phyloP scores from a whole-genome alignment of 2,888 invertebrate genomes.

The Ochropacha duplaris region DNA sequence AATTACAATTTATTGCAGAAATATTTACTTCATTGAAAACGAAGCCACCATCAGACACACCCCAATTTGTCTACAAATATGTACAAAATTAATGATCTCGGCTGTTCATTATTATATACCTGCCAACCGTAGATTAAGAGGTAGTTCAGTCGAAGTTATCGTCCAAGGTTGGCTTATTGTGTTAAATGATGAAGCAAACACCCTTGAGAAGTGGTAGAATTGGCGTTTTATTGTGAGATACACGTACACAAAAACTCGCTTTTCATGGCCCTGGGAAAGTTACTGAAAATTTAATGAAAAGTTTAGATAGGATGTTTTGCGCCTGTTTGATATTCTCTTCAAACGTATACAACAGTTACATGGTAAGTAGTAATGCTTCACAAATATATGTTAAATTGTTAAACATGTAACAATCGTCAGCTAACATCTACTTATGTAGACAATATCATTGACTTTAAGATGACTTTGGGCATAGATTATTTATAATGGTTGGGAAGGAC shows the following conservation, averaged over 20 bases:
- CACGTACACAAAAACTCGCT: not conserved
- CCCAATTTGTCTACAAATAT: not conserved
- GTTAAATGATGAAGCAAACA: conserved; percentile 55
- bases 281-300: too few species aligned
- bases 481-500: not conserved
- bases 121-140: not conserved
- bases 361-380: not conserved
- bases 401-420: conserved; percentile 20
- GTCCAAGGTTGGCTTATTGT: conserved; percentile 37
- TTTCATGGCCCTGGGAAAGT: not conserved
- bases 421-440: conserved; percentile 21
- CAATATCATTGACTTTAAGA: conserved; percentile 21
- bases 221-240: not conserved
- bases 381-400: not conserved
- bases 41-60: too few species aligned
- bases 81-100: not conserved
- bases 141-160: not conserved
- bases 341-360: too few species aligned
- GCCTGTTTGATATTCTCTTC: too few species aligned
- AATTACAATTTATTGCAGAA: too few species aligned
- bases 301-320: too few species aligned
- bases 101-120: not conserved
- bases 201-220: conserved; percentile 38
- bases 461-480: not conserved
- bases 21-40: too few species aligned